Conservation (phyloP, 2,797 vertebrate species). For the Melanotaenia pygmaea region DNA sequence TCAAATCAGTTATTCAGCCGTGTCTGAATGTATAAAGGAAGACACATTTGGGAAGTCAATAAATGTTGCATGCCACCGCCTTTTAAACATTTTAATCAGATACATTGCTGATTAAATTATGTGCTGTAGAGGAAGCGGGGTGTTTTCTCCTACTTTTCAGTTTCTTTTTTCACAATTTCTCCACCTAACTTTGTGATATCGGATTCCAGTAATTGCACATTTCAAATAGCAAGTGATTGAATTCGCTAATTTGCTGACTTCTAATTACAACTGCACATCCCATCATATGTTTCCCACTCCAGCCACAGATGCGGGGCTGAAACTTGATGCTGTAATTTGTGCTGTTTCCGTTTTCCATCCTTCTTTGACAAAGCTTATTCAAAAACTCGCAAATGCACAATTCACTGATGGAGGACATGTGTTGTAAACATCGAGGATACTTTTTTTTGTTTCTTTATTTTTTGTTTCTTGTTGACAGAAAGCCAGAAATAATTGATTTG, state of each 20-base stretch:
- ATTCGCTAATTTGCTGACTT: conserved; percentile 48
- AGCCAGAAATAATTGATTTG: conserved; percentile 66
- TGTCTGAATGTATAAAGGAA: conserved; percentile 57
- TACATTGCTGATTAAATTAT: conserved; percentile 63
- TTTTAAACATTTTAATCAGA: conserved; percentile 67
- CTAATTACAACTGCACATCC: conserved; percentile 39
- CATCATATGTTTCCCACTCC: conserved; percentile 29
- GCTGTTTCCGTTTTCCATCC: conserved; percentile 25
- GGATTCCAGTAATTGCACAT: conserved; percentile 54
- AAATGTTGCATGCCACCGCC: conserved; percentile 48
- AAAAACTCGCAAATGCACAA: conserved; percentile 44
- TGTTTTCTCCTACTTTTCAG: conserved; percentile 29
- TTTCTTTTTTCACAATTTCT: conserved; percentile 36
- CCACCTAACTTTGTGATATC: conserved; percentile 54
- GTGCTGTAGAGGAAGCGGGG: conserved; percentile 34
- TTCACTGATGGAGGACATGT: conserved; percentile 62
- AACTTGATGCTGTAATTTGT: conserved; percentile 52
- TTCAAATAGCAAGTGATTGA: conserved; percentile 51
- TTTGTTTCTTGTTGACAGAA: conserved; percentile 34
- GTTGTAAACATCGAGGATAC: conserved; percentile 56
- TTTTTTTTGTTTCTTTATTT: conserved; percentile 20
- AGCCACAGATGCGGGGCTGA: conserved; percentile 7
- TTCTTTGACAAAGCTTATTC: conserved; percentile 55
- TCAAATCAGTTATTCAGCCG: conserved; percentile 53
- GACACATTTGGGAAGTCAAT: conserved; percentile 52